These are phyloP conservation scores for Cantharis lateralis DNA, from an alignment of 2,888 invertebrate species.

Conservation along the genomic window DNA sequence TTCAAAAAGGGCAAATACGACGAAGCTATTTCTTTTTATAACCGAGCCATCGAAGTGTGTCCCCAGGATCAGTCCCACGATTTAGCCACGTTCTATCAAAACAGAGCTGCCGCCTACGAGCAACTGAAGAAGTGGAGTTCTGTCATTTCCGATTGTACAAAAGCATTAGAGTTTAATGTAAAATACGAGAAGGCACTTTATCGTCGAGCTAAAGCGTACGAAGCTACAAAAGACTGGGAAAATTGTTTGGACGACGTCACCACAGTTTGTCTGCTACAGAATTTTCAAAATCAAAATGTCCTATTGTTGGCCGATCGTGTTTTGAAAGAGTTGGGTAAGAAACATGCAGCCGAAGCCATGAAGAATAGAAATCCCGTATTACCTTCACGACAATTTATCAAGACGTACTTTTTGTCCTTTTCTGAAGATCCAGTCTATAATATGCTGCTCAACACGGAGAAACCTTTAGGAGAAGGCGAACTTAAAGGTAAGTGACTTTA, in stretches of 20 bases:
- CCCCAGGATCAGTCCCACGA: slow-evolving; percentile 73
- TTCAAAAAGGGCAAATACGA: slow-evolving; percentile 88
- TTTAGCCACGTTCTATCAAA: slow-evolving; percentile 91
- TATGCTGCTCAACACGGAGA: slow-evolving; percentile 53
- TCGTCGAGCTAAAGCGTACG: slow-evolving; percentile 81
- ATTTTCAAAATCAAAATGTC: slow-evolving; percentile 81
- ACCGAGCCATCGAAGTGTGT: slow-evolving; percentile 91
- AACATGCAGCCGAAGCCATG: slow-evolving; percentile 77
- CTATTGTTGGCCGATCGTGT: slow-evolving; percentile 86
- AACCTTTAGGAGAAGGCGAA: slow-evolving; percentile 52
- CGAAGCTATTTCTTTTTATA: slow-evolving; percentile 88
- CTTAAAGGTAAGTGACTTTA: slow-evolving; percentile 7
- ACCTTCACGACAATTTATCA: slow-evolving; percentile 86
- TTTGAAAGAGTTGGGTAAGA: slow-evolving; percentile 78
- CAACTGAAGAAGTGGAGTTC: slow-evolving; percentile 83
- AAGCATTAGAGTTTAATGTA: slow-evolving; percentile 82
- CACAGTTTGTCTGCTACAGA: slow-evolving; percentile 88
- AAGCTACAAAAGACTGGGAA: slow-evolving; percentile 77
- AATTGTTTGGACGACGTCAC: slow-evolving; percentile 90
- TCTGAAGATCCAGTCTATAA: slow-evolving; percentile 80
- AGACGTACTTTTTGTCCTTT: slow-evolving; percentile 86
- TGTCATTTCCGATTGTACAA: slow-evolving; percentile 85
- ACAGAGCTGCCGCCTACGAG: slow-evolving; percentile 94
- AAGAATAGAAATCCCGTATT: slow-evolving; percentile 70
- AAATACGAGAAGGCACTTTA: slow-evolving; percentile 87